Percentiles rank a stretch among this genome's conserved stretches.
Evolutionary conservation across 2,797 vertebrate species (phyloP).

Genomic region (Arrhamphus sclerolepis): DNA sequence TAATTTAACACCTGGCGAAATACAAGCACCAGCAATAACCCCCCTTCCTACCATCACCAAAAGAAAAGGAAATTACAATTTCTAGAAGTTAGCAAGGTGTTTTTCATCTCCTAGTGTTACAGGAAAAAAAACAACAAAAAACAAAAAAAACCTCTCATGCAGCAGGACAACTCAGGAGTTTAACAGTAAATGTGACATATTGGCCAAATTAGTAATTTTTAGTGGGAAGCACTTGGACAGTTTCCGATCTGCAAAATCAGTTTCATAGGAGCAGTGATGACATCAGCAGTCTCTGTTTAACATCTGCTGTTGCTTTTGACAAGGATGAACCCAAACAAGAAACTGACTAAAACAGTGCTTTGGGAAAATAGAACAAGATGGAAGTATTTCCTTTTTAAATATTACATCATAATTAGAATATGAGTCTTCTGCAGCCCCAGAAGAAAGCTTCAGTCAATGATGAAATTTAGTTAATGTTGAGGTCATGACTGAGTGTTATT

Average conservation of each 20-base stretch:
- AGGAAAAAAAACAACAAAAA: no score
- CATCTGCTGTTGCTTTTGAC: slow-evolving; percentile 35
- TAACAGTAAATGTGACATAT: neutral
- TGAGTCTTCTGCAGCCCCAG: neutral
- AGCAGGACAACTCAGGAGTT: slow-evolving; percentile 23
- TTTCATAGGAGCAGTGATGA: slow-evolving; percentile 24
- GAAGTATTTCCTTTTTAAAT: neutral
- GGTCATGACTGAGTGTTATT: no score
- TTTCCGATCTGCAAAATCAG: slow-evolving; percentile 14
- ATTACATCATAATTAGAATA: slow-evolving; percentile 9
- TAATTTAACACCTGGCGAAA: slow-evolving; percentile 28
- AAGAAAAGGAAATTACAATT: neutral
- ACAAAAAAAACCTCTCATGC: neutral
- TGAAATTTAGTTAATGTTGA: no score
- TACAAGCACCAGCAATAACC: slow-evolving; percentile 28
- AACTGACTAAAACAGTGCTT: slow-evolving; percentile 1
- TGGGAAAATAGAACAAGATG: slow-evolving; percentile 11
- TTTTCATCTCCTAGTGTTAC: neutral
- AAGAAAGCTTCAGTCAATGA: no score
- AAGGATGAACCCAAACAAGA: slow-evolving; percentile 16
- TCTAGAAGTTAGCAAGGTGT: slow-evolving; percentile 10
- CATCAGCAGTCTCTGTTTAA: slow-evolving; percentile 45
- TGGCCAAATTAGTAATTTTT: slow-evolving; percentile 12
- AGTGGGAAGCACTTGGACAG: slow-evolving; percentile 14
- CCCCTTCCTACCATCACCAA: no score